Conservation (phyloP, 1,140 invertebrate genomes). For the Listronotus oregonensis region DNA sequence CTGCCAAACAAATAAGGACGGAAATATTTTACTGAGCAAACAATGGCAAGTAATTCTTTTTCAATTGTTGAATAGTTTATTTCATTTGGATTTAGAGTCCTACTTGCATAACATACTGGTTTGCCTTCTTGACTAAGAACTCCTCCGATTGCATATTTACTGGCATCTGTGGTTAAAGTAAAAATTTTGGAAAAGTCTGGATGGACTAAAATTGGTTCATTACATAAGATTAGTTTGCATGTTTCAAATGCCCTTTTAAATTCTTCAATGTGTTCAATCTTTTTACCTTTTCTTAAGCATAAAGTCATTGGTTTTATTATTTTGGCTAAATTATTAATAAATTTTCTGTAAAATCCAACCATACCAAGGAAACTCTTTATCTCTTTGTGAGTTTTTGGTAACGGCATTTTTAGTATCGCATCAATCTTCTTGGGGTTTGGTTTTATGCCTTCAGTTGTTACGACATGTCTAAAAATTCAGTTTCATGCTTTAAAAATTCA, state of each 20-base stretch:
- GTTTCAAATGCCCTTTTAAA: conserved; percentile 11
- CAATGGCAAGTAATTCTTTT: conserved; percentile 1
- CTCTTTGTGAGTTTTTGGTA: conserved; percentile 39
- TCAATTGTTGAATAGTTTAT: conserved; percentile 6
- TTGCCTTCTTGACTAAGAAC: conserved; percentile 22
- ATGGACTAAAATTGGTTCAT: conserved; percentile 25
- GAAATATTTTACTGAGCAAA: conserved; percentile 34
- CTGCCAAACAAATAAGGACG: conserved; percentile 40
- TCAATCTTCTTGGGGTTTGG: conserved; percentile 38
- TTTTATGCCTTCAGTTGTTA: conserved; percentile 37
- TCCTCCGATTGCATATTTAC: conserved; percentile 13
- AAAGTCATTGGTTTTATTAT: conserved; percentile 31
- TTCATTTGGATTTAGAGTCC: conserved; percentile 12
- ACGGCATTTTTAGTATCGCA: conserved; percentile 32
- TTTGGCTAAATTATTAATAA: conserved; percentile 34
- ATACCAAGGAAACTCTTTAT: conserved; percentile 39
- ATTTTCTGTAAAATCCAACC: conserved; percentile 39
- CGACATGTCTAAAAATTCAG: conserved; percentile 27
- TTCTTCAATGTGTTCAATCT: background rate
- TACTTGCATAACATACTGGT: conserved; percentile 8
- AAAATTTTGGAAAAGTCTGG: conserved; percentile 44
- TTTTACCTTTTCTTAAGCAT: conserved; percentile 18
- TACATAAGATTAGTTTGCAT: conserved; percentile 19
- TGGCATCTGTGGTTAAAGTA: conserved; percentile 38
- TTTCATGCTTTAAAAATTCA: no score